Percentiles rank a stretch among this genome's conserved stretches.
Conservation (phyloP, 2,113 vertebrate genomes). For the Nothobranchius furzeri region DNA sequence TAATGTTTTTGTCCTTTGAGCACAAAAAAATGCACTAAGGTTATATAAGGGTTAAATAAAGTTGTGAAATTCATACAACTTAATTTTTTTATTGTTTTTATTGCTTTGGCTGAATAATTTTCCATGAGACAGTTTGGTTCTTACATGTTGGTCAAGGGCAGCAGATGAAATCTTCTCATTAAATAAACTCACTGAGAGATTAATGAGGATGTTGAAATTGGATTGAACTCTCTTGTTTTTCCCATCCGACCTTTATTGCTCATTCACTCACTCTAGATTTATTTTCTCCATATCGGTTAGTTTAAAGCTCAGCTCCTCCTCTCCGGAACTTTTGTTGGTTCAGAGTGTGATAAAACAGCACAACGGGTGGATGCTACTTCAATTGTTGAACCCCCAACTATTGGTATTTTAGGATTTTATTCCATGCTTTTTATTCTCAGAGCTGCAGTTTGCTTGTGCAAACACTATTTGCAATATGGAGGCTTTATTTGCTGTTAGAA, state of each 20-base stretch:
- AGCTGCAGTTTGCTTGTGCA: not conserved
- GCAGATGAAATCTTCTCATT: constrained; percentile 18
- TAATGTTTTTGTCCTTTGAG: too few species aligned
- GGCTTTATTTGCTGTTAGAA: not conserved
- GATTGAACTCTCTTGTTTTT: too few species aligned
- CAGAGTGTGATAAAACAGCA: not conserved
- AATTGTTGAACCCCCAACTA: not conserved
- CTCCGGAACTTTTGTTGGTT: constrained; percentile 12
- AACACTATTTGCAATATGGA: not conserved
- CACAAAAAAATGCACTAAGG: too few species aligned
- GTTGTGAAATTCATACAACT: too few species aligned
- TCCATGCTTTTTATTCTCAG: not conserved
- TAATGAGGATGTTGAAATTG: too few species aligned
- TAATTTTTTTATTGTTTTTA: too few species aligned
- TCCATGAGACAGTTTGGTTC: not conserved
- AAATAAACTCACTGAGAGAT: not conserved
- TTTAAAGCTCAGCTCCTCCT: constrained; percentile 1
- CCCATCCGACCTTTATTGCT: constrained; percentile 18
- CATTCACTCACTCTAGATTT: not conserved
- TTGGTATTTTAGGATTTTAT: not conserved
- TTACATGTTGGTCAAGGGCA: constrained; percentile 5
- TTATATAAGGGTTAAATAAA: too few species aligned
- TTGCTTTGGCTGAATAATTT: too few species aligned
- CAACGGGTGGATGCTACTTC: not conserved
- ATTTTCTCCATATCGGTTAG: not conserved